phyloP scores from a whole-genome alignment of 2,113 vertebrate species.

The Pollimyrus isidori region DNA sequence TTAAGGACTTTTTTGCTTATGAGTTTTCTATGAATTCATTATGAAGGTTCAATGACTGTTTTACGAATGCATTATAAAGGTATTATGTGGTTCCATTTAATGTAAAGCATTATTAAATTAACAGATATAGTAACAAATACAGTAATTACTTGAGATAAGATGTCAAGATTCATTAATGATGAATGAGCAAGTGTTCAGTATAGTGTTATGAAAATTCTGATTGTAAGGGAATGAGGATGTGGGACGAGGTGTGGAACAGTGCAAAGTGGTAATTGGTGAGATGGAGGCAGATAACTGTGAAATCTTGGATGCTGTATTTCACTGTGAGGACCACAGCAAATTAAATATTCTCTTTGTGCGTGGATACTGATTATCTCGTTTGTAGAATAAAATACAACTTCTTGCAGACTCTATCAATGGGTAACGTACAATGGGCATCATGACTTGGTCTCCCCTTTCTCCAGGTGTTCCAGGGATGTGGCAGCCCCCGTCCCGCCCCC shows the following conservation, averaged over 20 bases:
- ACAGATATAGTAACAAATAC: neutral
- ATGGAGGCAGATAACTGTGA: neutral
- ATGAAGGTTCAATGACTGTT: neutral
- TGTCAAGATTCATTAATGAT: neutral
- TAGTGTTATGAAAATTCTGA: neutral
- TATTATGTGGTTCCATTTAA: neutral
- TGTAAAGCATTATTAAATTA: neutral
- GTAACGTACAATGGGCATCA: neutral
- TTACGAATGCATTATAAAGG: neutral
- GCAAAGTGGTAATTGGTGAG: neutral
- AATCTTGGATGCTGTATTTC: neutral
- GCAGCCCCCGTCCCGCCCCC: constrained; percentile 58
- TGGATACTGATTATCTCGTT: neutral
- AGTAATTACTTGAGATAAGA: neutral
- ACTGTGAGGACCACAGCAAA: neutral
- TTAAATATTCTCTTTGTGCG: neutral
- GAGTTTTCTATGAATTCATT: neutral
- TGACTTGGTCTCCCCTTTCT: neutral
- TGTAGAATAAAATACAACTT: neutral
- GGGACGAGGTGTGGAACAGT: neutral
- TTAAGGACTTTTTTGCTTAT: constrained; percentile 1
- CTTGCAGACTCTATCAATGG: neutral
- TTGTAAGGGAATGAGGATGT: neutral
- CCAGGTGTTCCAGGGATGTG: constrained; percentile 78
- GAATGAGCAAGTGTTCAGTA: neutral